These are phyloP conservation scores for Prunella fulvescens DNA, from an alignment of 2,113 vertebrate species.

Conservation along the genomic window DNA sequence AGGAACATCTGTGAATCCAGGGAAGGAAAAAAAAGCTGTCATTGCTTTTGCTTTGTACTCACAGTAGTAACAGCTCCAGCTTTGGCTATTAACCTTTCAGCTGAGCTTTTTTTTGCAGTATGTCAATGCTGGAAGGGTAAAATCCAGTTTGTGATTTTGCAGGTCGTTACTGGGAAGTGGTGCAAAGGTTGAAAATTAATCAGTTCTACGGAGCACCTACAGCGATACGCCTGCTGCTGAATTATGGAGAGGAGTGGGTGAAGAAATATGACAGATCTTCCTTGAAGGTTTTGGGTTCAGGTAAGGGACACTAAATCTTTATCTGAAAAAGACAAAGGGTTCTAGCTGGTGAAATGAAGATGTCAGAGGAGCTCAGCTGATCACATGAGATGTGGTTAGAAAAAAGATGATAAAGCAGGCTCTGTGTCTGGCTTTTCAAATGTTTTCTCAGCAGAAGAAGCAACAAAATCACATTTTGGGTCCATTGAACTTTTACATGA, in stretches of 20 bases:
- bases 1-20: background rate
- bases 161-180: conserved; percentile 93
- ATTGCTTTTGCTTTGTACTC: background rate
- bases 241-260: conserved; percentile 86
- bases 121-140: background rate
- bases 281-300: conserved; percentile 85
- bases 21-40: background rate
- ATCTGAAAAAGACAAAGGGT: background rate
- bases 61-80: background rate
- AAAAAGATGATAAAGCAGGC: background rate
- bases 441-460: background rate
- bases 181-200: conserved; percentile 85
- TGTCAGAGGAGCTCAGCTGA: background rate
- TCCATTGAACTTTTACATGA: background rate
- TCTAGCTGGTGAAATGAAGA: background rate
- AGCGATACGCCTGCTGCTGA: conserved; percentile 85
- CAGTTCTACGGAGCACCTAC: conserved; percentile 93
- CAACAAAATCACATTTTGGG: background rate
- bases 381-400: background rate
- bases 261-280: conserved; percentile 90
- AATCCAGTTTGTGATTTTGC: background rate
- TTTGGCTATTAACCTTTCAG: background rate
- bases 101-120: background rate
- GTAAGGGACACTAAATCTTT: conserved; percentile 55
- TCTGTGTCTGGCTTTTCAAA: background rate